Evolutionary conservation across 2,888 invertebrate genomes (phyloP).

Genomic region (Polia nebulosa): DNA sequence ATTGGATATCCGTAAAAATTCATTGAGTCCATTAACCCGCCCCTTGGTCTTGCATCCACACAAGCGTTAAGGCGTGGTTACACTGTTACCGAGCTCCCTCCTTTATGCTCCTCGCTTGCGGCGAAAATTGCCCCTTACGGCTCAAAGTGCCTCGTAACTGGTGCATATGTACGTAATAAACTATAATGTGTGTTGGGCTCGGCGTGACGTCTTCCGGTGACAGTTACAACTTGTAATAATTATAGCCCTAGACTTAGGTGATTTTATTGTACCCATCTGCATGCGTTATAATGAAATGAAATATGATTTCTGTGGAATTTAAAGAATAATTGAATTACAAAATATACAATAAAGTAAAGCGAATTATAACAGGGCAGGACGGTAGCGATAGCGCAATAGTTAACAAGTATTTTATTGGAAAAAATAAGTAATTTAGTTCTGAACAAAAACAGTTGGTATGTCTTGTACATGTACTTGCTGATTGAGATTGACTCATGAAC

Average conservation of each 20-base stretch:
- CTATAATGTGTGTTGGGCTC: constrained; percentile 80
- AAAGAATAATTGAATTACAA: constrained; percentile 17
- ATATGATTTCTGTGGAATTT: constrained; percentile 19
- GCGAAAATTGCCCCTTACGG: constrained; percentile 85
- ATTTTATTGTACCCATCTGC: constrained; percentile 50
- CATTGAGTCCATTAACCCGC: constrained; percentile 69
- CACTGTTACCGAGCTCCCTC: constrained; percentile 81
- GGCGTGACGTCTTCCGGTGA: constrained; percentile 86
- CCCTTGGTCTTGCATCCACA: constrained; percentile 72
- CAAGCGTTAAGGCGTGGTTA: constrained; percentile 85
- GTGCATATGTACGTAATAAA: constrained; percentile 83
- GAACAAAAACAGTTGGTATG: constrained; percentile 6
- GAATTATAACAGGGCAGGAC: constrained; percentile 12
- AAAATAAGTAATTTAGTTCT: constrained; percentile 1
- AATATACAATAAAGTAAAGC: neutral
- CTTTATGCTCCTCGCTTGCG: constrained; percentile 80
- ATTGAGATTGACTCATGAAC: constrained; percentile 51
- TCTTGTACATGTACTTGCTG: constrained; percentile 27
- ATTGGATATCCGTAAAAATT: constrained; percentile 60
- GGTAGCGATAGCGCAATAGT: neutral
- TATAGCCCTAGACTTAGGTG: constrained; percentile 50
- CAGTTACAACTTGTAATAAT: constrained; percentile 66
- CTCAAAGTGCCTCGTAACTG: constrained; percentile 80
- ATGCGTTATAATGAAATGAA: constrained; percentile 44
- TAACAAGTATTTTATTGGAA: constrained; percentile 12